phyloP scores from a whole-genome alignment of 2,888 invertebrate species.

The Oligia strigilis region DNA sequence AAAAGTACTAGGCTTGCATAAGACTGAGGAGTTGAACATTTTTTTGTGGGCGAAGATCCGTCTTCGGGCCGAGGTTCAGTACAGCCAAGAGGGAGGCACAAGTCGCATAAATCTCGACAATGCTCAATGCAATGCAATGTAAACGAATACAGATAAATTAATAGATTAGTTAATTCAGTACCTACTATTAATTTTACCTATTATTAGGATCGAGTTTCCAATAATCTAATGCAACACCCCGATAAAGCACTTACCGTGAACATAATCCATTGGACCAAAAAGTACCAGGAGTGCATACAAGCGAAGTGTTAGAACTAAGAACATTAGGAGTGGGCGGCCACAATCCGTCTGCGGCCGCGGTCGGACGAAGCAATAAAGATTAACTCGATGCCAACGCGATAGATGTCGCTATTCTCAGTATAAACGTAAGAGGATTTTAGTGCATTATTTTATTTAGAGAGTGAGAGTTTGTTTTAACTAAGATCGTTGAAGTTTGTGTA shows the following conservation, averaged over 20 bases:
- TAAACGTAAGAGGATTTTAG: slow-evolving; percentile 51
- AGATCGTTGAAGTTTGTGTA: background rate
- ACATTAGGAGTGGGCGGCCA: slow-evolving; percentile 62
- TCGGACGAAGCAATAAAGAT: slow-evolving; percentile 74
- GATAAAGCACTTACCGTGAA: slow-evolving; percentile 49
- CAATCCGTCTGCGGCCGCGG: slow-evolving; percentile 75
- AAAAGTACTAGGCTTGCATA: slow-evolving; percentile 40
- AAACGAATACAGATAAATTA: background rate
- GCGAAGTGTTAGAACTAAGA: slow-evolving; percentile 63
- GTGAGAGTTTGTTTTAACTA: slow-evolving; percentile 4
- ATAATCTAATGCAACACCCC: slow-evolving; percentile 34
- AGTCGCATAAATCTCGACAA: background rate
- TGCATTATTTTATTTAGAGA: slow-evolving; percentile 41
- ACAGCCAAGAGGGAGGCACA: background rate
- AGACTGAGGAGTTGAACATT: background rate
- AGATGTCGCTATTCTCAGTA: slow-evolving; percentile 65
- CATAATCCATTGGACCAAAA: slow-evolving; percentile 59
- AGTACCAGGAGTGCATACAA: slow-evolving; percentile 71
- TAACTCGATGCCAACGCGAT: slow-evolving; percentile 60
- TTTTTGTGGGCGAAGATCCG: too few relatives aligned
- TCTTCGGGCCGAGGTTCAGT: background rate
- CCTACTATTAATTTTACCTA: too few relatives aligned
- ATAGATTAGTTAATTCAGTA: background rate
- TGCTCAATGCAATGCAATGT: background rate
- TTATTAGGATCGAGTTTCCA: background rate